Evolutionary conservation across 2,113 vertebrate genomes (phyloP).

Genomic region (Anas platyrhynchos): DNA sequence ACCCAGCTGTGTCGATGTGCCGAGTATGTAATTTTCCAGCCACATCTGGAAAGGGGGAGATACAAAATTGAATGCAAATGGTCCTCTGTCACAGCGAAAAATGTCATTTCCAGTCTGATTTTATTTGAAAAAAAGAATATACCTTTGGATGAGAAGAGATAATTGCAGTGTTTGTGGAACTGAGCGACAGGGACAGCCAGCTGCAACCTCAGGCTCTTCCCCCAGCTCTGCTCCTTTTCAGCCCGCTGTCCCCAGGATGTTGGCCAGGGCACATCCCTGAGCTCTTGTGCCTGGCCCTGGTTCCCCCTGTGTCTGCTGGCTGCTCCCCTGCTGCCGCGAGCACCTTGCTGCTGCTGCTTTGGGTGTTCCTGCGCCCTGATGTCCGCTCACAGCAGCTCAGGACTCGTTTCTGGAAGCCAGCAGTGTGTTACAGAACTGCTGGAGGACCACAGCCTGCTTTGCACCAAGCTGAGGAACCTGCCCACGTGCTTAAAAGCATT

Average conservation of each 20-base stretch:
- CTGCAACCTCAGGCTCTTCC: neutral
- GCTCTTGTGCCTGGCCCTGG: neutral
- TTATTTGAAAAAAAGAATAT: neutral
- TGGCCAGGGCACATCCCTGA: neutral
- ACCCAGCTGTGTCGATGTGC: neutral
- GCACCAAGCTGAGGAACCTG: neutral
- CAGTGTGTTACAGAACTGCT: neutral
- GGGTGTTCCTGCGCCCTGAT: neutral
- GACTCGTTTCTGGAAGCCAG: neutral
- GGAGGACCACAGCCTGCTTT: neutral
- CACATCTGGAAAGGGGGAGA: conserved; percentile 22
- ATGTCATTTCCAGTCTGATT: neutral
- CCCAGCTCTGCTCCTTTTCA: neutral
- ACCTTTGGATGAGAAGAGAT: neutral
- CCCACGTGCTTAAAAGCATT: neutral
- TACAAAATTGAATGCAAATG: neutral
- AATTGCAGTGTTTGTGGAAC: neutral
- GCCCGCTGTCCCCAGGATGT: fast-evolving
- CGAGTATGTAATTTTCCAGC: neutral
- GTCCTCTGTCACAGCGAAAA: neutral
- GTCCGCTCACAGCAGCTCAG: fast-evolving
- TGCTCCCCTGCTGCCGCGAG: neutral
- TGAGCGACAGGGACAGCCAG: neutral
- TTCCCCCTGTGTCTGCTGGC: neutral
- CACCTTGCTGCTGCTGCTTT: neutral